A percentile compares a stretch with the other conserved stretches of the same genome.
Evolutionary conservation across 2,797 vertebrate species (phyloP).

Genomic region (Podargus strigoides): DNA sequence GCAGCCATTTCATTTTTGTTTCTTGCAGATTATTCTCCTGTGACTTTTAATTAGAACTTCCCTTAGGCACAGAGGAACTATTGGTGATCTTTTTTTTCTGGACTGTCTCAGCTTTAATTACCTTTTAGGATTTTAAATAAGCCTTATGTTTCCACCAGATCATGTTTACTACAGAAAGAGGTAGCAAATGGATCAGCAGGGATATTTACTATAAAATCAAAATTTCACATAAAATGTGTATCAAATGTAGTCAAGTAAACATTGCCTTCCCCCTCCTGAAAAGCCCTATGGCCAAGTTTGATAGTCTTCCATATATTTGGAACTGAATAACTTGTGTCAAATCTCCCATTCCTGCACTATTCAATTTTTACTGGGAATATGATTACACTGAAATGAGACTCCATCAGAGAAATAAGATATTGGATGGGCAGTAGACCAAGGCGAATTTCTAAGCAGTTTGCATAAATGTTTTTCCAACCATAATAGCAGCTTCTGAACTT

Average conservation of each 20-base stretch:
- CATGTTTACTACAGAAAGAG: neutral
- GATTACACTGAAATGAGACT: slow-evolving; percentile 62
- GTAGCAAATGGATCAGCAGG: neutral
- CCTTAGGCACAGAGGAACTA: slow-evolving; percentile 19
- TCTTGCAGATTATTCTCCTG: slow-evolving; percentile 33
- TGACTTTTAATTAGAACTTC: slow-evolving; percentile 60
- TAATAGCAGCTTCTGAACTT: neutral
- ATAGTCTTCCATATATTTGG: slow-evolving; percentile 13
- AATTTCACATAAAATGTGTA: neutral
- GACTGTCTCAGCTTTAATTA: slow-evolving; percentile 49
- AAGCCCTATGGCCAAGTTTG: neutral
- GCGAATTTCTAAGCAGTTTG: slow-evolving; percentile 46
- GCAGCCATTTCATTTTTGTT: slow-evolving; percentile 24
- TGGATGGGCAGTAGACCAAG: slow-evolving; percentile 54
- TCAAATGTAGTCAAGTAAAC: neutral
- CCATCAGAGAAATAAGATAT: slow-evolving; percentile 51
- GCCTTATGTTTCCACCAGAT: neutral
- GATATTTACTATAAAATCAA: neutral
- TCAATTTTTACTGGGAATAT: slow-evolving; percentile 54
- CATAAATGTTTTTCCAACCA: slow-evolving; percentile 44
- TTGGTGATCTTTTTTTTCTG: neutral
- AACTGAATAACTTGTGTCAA: slow-evolving; percentile 20
- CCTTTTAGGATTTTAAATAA: slow-evolving; percentile 35
- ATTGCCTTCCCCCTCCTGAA: neutral
- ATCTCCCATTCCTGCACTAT: slow-evolving; percentile 1